Percentiles rank a stretch among this genome's conserved stretches.
These are phyloP conservation scores for Timema podura DNA, from an alignment of 2,888 invertebrate genomes.

Conservation along the genomic window DNA sequence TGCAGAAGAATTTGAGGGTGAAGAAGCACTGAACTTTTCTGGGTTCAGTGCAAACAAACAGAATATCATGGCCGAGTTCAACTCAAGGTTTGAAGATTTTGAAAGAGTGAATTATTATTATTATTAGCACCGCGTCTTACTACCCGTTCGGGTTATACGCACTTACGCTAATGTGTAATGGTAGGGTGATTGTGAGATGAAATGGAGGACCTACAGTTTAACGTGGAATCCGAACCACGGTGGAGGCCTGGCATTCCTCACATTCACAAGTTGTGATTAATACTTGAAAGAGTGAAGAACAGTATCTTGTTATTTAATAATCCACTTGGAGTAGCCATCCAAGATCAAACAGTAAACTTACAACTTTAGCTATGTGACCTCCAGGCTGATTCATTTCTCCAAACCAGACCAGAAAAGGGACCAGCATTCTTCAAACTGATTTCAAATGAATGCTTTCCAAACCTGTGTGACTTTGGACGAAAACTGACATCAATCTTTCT, in stretches of 20 bases:
- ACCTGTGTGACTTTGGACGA: conserved; percentile 2
- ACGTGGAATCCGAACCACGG: too few relatives aligned
- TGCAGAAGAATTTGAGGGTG: not conserved
- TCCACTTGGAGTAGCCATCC: not conserved
- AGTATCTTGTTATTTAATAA: not conserved
- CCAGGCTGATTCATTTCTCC: not conserved
- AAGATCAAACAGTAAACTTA: not conserved
- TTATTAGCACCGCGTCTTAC: too few relatives aligned
- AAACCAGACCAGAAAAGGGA: too few relatives aligned
- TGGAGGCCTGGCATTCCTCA: too few relatives aligned
- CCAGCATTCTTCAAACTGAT: conserved; percentile 5
- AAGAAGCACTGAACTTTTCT: not conserved
- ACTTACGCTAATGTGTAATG: too few relatives aligned
- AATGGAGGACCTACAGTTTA: too few relatives aligned
- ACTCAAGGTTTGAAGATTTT: not conserved
- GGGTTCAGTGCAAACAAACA: not conserved
- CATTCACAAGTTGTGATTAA: too few relatives aligned
- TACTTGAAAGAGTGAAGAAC: not conserved
- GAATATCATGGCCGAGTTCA: not conserved
- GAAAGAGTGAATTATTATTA: too few relatives aligned
- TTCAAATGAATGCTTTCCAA: not conserved
- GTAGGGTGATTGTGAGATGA: too few relatives aligned
- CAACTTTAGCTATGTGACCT: not conserved
- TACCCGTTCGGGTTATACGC: too few relatives aligned
- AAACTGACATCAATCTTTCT: not conserved